Conservation (phyloP, 2,888 invertebrate genomes). For the Heliconius sara region DNA sequence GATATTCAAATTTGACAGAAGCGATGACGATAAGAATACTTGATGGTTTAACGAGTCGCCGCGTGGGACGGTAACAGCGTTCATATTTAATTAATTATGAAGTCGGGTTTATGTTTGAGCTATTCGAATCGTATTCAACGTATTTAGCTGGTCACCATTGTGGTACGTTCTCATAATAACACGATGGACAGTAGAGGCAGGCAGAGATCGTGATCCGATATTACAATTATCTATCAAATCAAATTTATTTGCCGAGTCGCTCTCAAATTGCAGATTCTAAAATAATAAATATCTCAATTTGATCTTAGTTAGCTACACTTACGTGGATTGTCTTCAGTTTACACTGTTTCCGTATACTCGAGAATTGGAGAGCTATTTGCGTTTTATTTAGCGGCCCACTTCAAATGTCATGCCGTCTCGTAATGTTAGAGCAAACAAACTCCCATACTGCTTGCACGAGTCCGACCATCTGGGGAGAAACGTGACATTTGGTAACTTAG, state of each 20-base stretch:
- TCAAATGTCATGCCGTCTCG: slow-evolving; percentile 83
- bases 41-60: slow-evolving; percentile 75
- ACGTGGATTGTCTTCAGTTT: slow-evolving; percentile 72
- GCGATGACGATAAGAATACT: slow-evolving; percentile 78
- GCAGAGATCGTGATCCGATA: slow-evolving; percentile 77
- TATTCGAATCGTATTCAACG: slow-evolving; percentile 65
- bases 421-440: slow-evolving; percentile 82
- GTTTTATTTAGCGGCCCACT: slow-evolving; percentile 82
- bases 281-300: slow-evolving; percentile 80
- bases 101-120: slow-evolving; percentile 49
- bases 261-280: slow-evolving; percentile 74
- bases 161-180: slow-evolving; percentile 67
- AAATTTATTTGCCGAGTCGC: slow-evolving; percentile 76
- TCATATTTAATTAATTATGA: slow-evolving; percentile 77
- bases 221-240: slow-evolving; percentile 80
- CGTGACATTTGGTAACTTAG: slow-evolving; percentile 75
- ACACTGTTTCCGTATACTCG: slow-evolving; percentile 68
- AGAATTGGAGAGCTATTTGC: slow-evolving; percentile 73
- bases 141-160: slow-evolving; percentile 63
- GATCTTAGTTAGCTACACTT: slow-evolving; percentile 70
- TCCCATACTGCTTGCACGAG: slow-evolving; percentile 76
- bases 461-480: slow-evolving; percentile 78
- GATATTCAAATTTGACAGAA: slow-evolving; percentile 80
- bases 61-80: slow-evolving; percentile 74
- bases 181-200: slow-evolving; percentile 72